A percentile compares a stretch with the other conserved stretches of the same genome.
These are phyloP conservation scores for Ashinkailepas kermadecensis DNA, from an alignment of 2,888 invertebrate species.

Conservation along the genomic window DNA sequence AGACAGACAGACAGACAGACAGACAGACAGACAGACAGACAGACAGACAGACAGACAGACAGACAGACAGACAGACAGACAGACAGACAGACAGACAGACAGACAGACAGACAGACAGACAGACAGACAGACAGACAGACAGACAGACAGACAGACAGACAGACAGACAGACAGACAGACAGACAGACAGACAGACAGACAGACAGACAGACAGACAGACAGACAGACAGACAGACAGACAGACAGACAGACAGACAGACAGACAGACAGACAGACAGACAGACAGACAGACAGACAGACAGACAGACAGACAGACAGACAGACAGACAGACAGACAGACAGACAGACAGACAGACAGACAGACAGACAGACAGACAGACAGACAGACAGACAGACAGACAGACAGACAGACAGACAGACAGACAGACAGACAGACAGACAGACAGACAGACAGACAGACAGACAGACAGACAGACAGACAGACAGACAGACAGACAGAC, in stretches of 20 bases:
- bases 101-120: no score
- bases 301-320: background rate
- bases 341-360: background rate
- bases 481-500: slow-evolving; percentile 1
- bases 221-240: slow-evolving; percentile 1
- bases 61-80: no score
- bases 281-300: slow-evolving; percentile 1
- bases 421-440: no score
- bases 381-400: background rate
- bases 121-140: no score
- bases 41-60: no score
- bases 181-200: slow-evolving; percentile 1
- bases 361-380: background rate
- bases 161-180: background rate
- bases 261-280: slow-evolving; percentile 1
- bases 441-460: background rate
- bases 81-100: no score
- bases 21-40: no score
- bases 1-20: no score
- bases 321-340: background rate
- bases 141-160: no score
- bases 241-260: background rate
- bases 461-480: slow-evolving; percentile 1
- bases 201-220: slow-evolving; percentile 1
- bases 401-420: no score